Evolutionary conservation across 2,113 vertebrate species (phyloP), one percentile per base, ranked within the genome.

Genomic region (Etheostoma cragini): DNA sequence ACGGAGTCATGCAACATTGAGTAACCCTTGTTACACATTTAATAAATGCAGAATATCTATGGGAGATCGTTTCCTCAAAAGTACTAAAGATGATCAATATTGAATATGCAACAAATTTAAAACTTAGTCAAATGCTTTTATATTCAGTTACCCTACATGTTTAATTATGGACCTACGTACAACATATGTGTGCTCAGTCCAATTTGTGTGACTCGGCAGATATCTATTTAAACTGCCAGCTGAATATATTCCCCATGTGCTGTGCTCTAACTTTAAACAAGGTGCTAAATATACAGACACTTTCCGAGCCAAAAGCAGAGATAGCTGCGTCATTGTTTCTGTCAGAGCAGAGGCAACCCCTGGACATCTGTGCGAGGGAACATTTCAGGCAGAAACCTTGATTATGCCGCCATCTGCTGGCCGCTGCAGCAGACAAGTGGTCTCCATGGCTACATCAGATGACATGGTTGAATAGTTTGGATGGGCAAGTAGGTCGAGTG

Each of bases 241-340:
- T 85, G 89, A 87, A 91, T 90, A 79, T 88, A 85, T 80, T 84
- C 72, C 58, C 85, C 86, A 85, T 86, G 87, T 89, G 89, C 91
- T 90, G 86, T 81, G 79, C 89, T 93, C 91, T 92, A 90, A 87
- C 76, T 90, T 91, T 89, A 94, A 93, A 93, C 80, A 17, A 78
- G 83, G 72, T 89, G 82, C 94, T 94, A 94, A 94, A 94, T 94
- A 95, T 95, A 95, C 90, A 83, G 83, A 71, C 66, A 94, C 87
- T 94, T 93, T 95, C 94, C 90, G 64, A 93, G 92, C 92, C 94
- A 95, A 94, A 95, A 90, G 61, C 78, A 93, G 88, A 91, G 86
- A 85, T 83, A 82, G 91, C 92, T 95, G 92, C 80, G 86, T 95
- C 95, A 94, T 81, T 85, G 84, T 88, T 81, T 87, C 83, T 73